Percentiles rank a stretch among this genome's conserved stretches.
These are phyloP conservation scores for Erpobdella octoculata DNA, from an alignment of 2,888 invertebrate species.

Conservation along the genomic window DNA sequence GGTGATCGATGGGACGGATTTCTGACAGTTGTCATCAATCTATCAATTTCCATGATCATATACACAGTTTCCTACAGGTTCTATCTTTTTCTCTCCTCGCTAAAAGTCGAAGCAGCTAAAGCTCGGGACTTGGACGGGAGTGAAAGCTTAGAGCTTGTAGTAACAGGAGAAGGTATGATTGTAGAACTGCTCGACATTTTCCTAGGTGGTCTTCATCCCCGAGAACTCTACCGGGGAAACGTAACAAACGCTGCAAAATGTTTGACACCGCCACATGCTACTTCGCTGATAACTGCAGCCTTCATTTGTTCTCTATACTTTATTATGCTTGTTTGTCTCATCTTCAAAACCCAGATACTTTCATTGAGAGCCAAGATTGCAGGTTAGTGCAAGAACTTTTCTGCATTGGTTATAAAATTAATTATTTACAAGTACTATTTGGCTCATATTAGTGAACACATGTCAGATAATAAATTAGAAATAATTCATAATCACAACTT, in stretches of 20 bases:
- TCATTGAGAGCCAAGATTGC: background rate
- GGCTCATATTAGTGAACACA: background rate
- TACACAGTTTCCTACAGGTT: background rate
- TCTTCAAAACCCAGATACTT: background rate
- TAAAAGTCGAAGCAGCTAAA: background rate
- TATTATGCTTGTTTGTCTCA: background rate
- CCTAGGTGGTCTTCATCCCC: background rate
- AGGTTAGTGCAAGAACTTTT: background rate
- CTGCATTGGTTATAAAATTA: background rate
- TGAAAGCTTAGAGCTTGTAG: background rate
- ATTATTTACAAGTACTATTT: background rate
- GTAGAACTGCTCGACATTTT: slow-evolving; percentile 14
- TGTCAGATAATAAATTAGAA: too few relatives aligned
- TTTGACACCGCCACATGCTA: background rate
- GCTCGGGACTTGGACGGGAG: background rate
- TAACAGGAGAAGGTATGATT: slow-evolving; percentile 12
- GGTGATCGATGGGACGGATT: background rate
- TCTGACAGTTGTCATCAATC: background rate
- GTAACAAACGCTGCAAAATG: background rate
- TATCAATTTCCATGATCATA: background rate
- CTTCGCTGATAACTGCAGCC: background rate
- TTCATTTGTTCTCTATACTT: background rate
- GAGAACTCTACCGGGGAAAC: background rate
- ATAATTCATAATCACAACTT: background rate
- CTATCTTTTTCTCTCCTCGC: background rate